phyloP scores from a whole-genome alignment of 2,113 vertebrate genomes.

The Nothocercus julius region DNA sequence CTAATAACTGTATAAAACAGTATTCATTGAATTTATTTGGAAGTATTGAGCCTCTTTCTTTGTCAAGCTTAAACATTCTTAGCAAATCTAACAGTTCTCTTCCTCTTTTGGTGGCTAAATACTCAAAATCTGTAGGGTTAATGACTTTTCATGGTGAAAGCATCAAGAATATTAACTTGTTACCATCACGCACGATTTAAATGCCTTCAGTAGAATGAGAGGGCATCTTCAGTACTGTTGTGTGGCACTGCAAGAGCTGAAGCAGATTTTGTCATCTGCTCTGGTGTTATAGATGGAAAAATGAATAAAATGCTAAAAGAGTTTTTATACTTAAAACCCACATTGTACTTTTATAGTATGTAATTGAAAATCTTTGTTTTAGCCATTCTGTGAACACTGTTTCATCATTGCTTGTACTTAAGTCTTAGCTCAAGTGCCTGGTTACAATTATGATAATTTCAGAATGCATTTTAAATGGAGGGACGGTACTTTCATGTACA shows the following conservation, averaged over 20 bases:
- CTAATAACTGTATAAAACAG: background rate
- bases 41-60: background rate
- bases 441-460: slow-evolving; percentile 57
- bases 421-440: slow-evolving; percentile 40
- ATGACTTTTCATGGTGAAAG: background rate
- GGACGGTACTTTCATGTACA: slow-evolving; percentile 46
- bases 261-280: background rate
- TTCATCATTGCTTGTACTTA: background rate
- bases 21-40: background rate
- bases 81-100: background rate
- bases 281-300: background rate
- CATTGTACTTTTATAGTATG: background rate
- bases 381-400: background rate
- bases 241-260: background rate
- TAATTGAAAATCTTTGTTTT: background rate
- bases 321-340: background rate
- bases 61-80: background rate
- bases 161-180: no score
- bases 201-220: background rate
- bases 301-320: background rate
- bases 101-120: background rate
- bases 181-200: background rate
- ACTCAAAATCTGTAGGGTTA: background rate
- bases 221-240: background rate
- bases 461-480: slow-evolving; percentile 69